Conservation (phyloP, 1,140 invertebrate species). For the Hyles vespertilio region DNA sequence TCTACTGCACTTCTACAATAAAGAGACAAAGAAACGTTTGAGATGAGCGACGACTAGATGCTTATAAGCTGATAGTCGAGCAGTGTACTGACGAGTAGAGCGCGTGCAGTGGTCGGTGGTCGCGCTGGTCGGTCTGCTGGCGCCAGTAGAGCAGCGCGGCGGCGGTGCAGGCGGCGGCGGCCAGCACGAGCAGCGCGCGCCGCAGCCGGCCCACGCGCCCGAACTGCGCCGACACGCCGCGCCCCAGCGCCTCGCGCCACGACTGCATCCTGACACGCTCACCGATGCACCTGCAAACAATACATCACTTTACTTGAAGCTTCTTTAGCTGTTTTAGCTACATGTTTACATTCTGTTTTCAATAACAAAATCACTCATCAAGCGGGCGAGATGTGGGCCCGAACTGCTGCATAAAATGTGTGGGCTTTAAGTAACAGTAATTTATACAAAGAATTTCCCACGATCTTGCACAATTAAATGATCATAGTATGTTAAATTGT, state of each 20-base stretch:
- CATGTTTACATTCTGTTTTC: too few species aligned
- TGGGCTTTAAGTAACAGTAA: too few species aligned
- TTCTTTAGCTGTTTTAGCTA: too few species aligned
- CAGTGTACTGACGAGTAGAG: constrained; percentile 44
- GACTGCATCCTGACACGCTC: constrained; percentile 38
- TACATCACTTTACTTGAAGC: too few species aligned
- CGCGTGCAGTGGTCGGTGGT: constrained; percentile 44
- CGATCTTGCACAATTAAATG: too few species aligned
- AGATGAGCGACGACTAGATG: not conserved
- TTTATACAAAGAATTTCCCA: too few species aligned
- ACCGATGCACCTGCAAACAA: constrained; percentile 17
- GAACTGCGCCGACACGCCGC: constrained; percentile 37
- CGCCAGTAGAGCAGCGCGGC: constrained; percentile 64
- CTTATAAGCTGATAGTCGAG: too few species aligned
- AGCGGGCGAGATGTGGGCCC: too few species aligned
- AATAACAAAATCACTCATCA: too few species aligned
- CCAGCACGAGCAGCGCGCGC: constrained; percentile 51
- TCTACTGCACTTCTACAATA: constrained; percentile 40
- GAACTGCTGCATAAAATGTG: too few species aligned
- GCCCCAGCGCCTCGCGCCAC: constrained; percentile 48
- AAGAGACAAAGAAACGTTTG: not conserved
- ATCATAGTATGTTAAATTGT: too few species aligned
- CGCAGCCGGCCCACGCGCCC: constrained; percentile 54
- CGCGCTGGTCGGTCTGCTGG: constrained; percentile 51
- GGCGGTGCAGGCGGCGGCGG: constrained; percentile 54